phyloP scores from a whole-genome alignment of 2,797 vertebrate genomes.

The Okamejei kenojei region DNA sequence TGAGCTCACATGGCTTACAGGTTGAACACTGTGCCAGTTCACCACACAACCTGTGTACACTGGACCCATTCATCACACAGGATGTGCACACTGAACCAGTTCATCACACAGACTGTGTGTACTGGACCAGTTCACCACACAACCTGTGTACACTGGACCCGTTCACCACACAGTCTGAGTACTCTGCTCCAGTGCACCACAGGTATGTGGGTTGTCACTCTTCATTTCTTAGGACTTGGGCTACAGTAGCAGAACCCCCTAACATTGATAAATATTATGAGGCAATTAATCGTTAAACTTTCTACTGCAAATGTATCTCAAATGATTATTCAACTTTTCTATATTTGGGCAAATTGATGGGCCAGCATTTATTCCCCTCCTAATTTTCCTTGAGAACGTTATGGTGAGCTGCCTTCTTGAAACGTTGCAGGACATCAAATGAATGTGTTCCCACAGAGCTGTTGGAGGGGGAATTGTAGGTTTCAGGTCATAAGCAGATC shows the following conservation, averaged over 20 bases:
- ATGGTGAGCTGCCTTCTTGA: too few species aligned
- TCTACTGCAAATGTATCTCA: neutral
- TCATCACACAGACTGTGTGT: neutral
- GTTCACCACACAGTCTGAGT: neutral
- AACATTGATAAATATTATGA: neutral
- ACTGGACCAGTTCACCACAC: neutral
- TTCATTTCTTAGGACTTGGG: neutral
- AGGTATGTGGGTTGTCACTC: too few species aligned
- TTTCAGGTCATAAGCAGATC: too few species aligned
- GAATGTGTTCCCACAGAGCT: too few species aligned
- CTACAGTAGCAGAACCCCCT: neutral
- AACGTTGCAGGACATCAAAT: too few species aligned
- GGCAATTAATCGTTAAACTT: neutral
- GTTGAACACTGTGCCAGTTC: neutral
- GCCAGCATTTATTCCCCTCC: too few species aligned
- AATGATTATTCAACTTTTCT: neutral
- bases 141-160: neutral
- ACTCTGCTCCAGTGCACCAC: neutral
- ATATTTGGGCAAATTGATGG: too few species aligned
- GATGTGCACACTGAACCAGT: neutral
- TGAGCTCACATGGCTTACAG: neutral
- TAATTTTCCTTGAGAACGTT: too few species aligned
- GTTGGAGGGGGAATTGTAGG: too few species aligned
- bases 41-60: neutral
- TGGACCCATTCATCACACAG: neutral